Base-by-base conservation (phyloP, 2,797 vertebrate genomes). In the Anableps anableps region DNA sequence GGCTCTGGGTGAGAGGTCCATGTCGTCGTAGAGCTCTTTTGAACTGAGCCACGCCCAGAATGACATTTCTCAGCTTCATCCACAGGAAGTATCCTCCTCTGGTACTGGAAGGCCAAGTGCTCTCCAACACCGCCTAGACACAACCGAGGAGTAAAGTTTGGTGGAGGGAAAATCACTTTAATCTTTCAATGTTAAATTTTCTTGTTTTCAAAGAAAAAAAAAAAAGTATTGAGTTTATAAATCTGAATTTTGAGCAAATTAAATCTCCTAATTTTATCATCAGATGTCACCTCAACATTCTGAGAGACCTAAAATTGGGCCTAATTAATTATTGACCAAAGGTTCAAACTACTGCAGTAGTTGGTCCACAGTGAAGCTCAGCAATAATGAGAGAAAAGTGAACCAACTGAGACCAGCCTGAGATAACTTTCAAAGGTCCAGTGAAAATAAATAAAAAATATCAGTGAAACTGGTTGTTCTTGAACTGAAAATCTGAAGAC, bases 81-180 rank as follows among this genome's bases (percentile, higher is more conserved):
- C 98, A 99, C 64, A 99, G 95, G 94, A 99, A 99, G 93, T 98
- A 98, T 55, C 97, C 98, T 87, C 98, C 98, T 93, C 96, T 96
- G 87, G 97, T 99, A 92, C 97, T 97, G 68, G 98, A 98, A 76
- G 98, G 98, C 98, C 98, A 99, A 7, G 97, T 99, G 85, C 98
- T 99, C 95, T 99, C 98, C 93, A 99, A 91, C 91, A 99, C 98
- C 0, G 98, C 98, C 98, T 99, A 74, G 76, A 90, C 50, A 76
- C 26, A 45, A n/a, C 29, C 50, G 8, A 71, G 43, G 51, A 60
- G 38, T 1, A 53, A 8, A 62, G 48, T 53, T 36, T 51, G 31
- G 43, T 13, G 36, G 21, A 51, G 36, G 77, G 34, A 84, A 76
- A 85, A 68, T 29, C 26, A 79, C 48, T 76, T 19, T 2, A 71